phyloP scores from a whole-genome alignment of 2,888 invertebrate species.

The Plemyria rubiginata region DNA sequence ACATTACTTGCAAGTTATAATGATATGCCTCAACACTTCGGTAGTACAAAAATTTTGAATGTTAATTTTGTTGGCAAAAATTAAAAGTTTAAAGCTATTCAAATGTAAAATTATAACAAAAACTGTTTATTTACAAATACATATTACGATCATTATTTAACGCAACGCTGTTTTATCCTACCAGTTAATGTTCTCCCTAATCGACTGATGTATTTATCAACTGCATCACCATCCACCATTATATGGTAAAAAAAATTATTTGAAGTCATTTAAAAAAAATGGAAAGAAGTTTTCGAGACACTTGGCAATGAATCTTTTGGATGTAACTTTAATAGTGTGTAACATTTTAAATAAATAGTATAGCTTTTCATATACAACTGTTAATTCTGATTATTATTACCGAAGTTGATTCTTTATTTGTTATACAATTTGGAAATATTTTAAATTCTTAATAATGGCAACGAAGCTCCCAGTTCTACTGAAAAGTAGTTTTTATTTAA shows the following conservation, averaged over 20 bases:
- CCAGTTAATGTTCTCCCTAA: too few species aligned
- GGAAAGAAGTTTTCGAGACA: background rate
- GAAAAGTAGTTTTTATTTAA: conserved; percentile 13
- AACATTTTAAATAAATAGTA: conserved; percentile 11
- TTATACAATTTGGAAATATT: conserved; percentile 13
- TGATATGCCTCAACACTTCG: conserved; percentile 26
- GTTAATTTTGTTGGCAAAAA: conserved; percentile 5
- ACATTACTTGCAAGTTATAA: conserved; percentile 34
- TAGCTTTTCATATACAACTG: conserved; percentile 36
- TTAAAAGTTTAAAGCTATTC: background rate
- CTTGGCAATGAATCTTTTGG: background rate
- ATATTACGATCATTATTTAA: too few species aligned
- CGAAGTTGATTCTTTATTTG: conserved; percentile 11
- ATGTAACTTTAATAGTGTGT: background rate
- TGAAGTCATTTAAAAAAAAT: background rate
- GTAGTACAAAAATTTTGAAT: conserved; percentile 25
- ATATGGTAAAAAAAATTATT: background rate
- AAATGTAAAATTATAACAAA: background rate
- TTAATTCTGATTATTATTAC: conserved; percentile 23
- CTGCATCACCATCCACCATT: background rate
- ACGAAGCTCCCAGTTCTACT: conserved; percentile 13
- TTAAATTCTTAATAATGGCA: conserved; percentile 18
- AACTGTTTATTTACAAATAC: background rate
- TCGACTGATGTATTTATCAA: too few species aligned
- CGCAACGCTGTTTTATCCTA: too few species aligned